Evolutionary conservation across 2,888 invertebrate genomes (phyloP).

Genomic region (Parnassius orleans): DNA sequence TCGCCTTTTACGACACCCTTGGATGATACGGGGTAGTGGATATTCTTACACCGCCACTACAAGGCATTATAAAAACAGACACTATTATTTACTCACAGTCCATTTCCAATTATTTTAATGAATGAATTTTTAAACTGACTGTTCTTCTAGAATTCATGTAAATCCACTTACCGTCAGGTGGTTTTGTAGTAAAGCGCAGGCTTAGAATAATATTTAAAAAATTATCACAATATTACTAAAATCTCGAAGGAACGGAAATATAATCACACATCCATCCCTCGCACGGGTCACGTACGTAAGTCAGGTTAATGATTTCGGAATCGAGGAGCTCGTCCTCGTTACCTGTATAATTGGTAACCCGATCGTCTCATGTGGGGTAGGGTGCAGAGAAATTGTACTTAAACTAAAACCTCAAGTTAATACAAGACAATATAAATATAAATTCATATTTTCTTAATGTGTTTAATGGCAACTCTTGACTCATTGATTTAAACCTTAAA

Average conservation of each 20-base stretch:
- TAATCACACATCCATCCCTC: conserved; percentile 19
- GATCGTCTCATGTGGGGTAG: conserved; percentile 15
- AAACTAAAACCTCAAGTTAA: conserved; percentile 1
- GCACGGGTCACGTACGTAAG: conserved; percentile 6
- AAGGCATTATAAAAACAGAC: no score
- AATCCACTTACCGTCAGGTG: no score
- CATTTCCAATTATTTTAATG: no score
- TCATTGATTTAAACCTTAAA: no score
- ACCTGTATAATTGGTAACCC: conserved; percentile 24
- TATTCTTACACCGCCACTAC: no score
- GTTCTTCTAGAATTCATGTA: not conserved
- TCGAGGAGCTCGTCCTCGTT: conserved; percentile 22
- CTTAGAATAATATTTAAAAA: no score
- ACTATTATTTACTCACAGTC: no score
- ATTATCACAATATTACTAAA: not conserved
- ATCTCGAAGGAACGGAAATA: conserved; percentile 16
- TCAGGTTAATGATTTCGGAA: conserved; percentile 27
- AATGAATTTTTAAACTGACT: no score
- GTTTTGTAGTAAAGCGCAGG: no score
- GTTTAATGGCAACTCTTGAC: no score
- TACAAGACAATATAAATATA: conserved; percentile 3
- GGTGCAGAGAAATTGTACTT: conserved; percentile 6
- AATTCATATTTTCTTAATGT: not conserved
- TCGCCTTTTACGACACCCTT: no score
- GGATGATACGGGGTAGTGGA: no score